Evolutionary conservation across 2,797 vertebrate species (phyloP).

Genomic region (Enteromius treurensis): DNA sequence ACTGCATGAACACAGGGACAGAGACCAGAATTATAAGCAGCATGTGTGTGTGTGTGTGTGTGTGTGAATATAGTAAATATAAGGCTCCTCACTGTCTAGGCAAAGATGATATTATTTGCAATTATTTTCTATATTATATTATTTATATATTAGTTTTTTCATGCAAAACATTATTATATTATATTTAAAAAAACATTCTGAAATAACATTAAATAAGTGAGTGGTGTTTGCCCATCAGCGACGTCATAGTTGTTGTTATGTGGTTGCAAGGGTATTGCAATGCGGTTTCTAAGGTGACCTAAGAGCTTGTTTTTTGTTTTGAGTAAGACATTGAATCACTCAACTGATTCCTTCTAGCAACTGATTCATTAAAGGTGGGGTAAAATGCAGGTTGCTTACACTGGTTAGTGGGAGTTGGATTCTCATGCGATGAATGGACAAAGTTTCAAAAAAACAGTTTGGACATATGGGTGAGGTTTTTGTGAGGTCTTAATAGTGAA

Average conservation of each 20-base stretch:
- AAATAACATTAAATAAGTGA: neutral
- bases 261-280: neutral
- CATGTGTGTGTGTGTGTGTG: conserved; percentile 13
- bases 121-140: no score
- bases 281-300: neutral
- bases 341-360: neutral
- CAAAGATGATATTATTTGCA: neutral
- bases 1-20: conserved; percentile 63
- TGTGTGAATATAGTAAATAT: neutral
- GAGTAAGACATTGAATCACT: neutral
- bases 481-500: no score
- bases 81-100: neutral
- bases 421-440: no score
- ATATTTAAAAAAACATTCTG: neutral
- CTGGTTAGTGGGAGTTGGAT: no score
- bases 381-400: no score
- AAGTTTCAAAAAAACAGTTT: no score
- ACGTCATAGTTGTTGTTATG: neutral
- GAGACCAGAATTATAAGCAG: conserved; percentile 36
- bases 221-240: neutral
- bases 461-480: no score
- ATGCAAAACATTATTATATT: no score
- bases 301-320: neutral
- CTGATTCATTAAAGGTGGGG: neutral
- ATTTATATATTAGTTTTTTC: no score